phyloP scores from a whole-genome alignment of 2,888 invertebrate species.

The Iselma pallidipennis region DNA sequence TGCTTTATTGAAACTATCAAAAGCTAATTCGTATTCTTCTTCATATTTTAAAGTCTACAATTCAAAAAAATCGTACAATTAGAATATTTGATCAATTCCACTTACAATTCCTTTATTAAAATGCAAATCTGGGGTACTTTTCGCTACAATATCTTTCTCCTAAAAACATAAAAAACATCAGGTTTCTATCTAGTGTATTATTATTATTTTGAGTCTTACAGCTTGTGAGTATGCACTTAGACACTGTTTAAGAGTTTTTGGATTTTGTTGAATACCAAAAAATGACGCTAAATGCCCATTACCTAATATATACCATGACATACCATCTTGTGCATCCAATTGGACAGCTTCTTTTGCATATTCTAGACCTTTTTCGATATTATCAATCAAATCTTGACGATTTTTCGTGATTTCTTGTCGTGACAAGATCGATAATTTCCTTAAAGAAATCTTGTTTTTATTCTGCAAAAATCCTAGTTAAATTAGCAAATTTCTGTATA shows the following conservation, averaged over 20 bases:
- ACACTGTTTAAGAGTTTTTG: slow-evolving; percentile 70
- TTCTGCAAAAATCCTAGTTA: slow-evolving; percentile 52
- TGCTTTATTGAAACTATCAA: slow-evolving; percentile 71
- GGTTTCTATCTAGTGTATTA: neutral
- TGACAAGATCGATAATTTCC: slow-evolving; percentile 80
- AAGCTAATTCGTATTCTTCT: slow-evolving; percentile 72
- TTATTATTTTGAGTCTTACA: no score
- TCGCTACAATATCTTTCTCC: slow-evolving; percentile 72
- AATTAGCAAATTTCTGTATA: slow-evolving; percentile 5
- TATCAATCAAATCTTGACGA: slow-evolving; percentile 60
- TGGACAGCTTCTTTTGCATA: slow-evolving; percentile 83
- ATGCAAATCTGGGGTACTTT: slow-evolving; percentile 77
- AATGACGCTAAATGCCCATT: slow-evolving; percentile 84
- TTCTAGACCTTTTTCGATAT: slow-evolving; percentile 72
- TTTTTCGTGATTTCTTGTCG: slow-evolving; percentile 65
- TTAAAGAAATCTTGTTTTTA: slow-evolving; percentile 73
- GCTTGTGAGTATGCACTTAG: slow-evolving; percentile 83
- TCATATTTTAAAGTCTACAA: slow-evolving; percentile 75
- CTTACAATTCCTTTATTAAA: slow-evolving; percentile 84
- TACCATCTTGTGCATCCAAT: slow-evolving; percentile 75
- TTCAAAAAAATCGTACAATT: no score
- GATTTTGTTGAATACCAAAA: slow-evolving; percentile 75
- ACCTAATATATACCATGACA: slow-evolving; percentile 82
- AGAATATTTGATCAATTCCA: slow-evolving; percentile 40
- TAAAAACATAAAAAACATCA: slow-evolving; percentile 46